A percentile compares a stretch with the other conserved stretches of the same genome.
These are phyloP conservation scores for Lomographa bimaculata DNA, from an alignment of 2,888 invertebrate genomes.

Conservation along the genomic window DNA sequence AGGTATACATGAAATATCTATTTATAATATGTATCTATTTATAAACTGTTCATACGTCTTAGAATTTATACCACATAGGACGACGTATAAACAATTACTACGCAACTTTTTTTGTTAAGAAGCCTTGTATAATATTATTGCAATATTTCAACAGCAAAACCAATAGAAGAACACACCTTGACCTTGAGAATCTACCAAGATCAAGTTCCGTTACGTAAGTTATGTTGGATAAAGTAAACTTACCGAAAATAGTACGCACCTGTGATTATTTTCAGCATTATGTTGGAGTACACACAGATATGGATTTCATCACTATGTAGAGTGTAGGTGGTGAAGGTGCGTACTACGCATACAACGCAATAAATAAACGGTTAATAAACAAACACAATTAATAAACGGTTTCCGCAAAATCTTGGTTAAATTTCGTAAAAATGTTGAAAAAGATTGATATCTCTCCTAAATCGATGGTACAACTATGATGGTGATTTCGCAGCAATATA, in stretches of 20 bases:
- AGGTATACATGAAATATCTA: too few species aligned
- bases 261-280: slow-evolving; percentile 5
- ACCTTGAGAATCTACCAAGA: slow-evolving; percentile 35
- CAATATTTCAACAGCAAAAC: neutral
- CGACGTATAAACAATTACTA: too few species aligned
- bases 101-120: too few species aligned
- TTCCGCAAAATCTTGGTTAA: neutral
- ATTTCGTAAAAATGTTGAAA: too few species aligned
- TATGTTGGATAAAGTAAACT: slow-evolving; percentile 32
- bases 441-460: too few species aligned
- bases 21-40: too few species aligned
- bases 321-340: slow-evolving; percentile 2
- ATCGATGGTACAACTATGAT: too few species aligned
- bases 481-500: too few species aligned
- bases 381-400: neutral
- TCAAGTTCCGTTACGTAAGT: slow-evolving; percentile 34
- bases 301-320: slow-evolving; percentile 26
- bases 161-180: slow-evolving; percentile 13
- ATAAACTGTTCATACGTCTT: too few species aligned
- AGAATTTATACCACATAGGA: too few species aligned
- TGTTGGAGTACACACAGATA: neutral
- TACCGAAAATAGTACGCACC: slow-evolving; percentile 23
- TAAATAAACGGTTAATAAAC: too few species aligned
- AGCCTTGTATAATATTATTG: slow-evolving; percentile 8
- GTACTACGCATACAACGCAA: slow-evolving; percentile 5